Conservation (phyloP, 2,797 vertebrate species). For the Helicolenus hilgendorfi region DNA sequence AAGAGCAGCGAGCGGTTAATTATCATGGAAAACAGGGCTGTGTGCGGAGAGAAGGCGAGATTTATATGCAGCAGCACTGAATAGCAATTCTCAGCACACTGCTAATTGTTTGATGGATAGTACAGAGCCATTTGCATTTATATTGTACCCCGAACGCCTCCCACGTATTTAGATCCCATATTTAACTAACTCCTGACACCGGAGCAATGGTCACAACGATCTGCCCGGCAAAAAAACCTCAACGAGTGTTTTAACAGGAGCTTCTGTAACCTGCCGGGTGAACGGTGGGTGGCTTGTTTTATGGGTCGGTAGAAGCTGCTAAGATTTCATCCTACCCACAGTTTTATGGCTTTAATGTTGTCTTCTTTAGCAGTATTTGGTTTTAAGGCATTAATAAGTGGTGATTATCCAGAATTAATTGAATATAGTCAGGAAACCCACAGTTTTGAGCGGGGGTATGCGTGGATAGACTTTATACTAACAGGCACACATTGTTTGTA, state of each 20-base stretch:
- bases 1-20: slow-evolving; percentile 65
- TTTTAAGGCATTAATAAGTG: background rate
- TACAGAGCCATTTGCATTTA: slow-evolving; percentile 85
- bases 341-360: background rate
- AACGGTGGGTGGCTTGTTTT: slow-evolving; percentile 48
- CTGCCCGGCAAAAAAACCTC: slow-evolving; percentile 45
- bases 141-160: slow-evolving; percentile 80
- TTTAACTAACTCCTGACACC: slow-evolving; percentile 80
- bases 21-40: slow-evolving; percentile 67
- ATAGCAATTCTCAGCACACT: slow-evolving; percentile 81
- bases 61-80: slow-evolving; percentile 76
- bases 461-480: background rate
- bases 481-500: background rate
- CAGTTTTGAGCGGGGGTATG: background rate
- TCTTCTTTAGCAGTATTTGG: background rate
- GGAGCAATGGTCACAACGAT: slow-evolving; percentile 65
- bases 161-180: slow-evolving; percentile 79
- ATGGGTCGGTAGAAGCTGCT: slow-evolving; percentile 13
- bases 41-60: slow-evolving; percentile 49
- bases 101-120: slow-evolving; percentile 90
- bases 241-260: slow-evolving; percentile 35
- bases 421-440: background rate
- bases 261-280: slow-evolving; percentile 21
- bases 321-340: background rate
- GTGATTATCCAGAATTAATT: slow-evolving; percentile 2